These are phyloP conservation scores for Rhynchomys soricoides DNA, from an alignment of 2,113 vertebrate species.

Conservation along the genomic window DNA sequence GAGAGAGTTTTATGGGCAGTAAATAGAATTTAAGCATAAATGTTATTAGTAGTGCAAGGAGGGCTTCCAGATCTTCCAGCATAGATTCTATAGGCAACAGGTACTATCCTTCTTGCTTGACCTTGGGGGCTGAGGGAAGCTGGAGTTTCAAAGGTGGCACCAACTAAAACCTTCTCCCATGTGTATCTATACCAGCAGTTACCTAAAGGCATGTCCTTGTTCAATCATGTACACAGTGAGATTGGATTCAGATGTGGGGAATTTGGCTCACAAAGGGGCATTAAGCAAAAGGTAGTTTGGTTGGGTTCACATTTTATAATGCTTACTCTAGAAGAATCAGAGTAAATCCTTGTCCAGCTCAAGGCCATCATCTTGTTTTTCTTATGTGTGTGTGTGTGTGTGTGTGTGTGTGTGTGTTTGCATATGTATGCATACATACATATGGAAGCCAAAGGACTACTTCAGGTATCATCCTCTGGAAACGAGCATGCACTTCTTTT, in stretches of 20 bases:
- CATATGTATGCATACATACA: neutral
- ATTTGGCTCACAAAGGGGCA: neutral
- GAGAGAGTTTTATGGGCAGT: too few species aligned
- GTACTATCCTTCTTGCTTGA: neutral
- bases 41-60: too few species aligned
- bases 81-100: too few species aligned
- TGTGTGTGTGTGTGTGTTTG: neutral
- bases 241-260: neutral
- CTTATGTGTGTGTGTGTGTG: neutral
- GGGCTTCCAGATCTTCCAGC: neutral
- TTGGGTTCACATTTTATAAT: neutral
- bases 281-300: neutral
- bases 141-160: too few species aligned
- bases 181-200: neutral
- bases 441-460: neutral
- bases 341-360: neutral
- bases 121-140: neutral
- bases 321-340: neutral
- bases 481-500: too few species aligned
- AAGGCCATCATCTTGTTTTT: neutral
- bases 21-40: neutral
- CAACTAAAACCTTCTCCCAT: neutral
- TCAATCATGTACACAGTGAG: neutral
- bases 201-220: neutral
- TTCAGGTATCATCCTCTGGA: neutral